These are phyloP conservation scores for Sinocyclocheilus grahami DNA, from an alignment of 2,113 vertebrate species.

Conservation along the genomic window DNA sequence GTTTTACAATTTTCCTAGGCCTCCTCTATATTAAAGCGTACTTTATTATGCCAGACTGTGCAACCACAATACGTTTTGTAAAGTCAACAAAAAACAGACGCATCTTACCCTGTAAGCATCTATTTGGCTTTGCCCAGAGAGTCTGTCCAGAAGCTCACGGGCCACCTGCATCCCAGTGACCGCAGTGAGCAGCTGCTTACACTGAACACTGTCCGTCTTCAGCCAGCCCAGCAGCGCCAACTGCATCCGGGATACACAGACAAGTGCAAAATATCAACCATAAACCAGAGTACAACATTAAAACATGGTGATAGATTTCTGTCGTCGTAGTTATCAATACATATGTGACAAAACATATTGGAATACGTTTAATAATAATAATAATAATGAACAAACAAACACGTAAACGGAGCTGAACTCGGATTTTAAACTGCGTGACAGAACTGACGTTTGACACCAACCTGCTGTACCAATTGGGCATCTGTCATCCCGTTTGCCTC, in stretches of 20 bases:
- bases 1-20: background rate
- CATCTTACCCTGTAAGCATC: conserved; percentile 73
- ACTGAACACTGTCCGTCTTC: conserved; percentile 62
- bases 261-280: background rate
- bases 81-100: background rate
- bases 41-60: background rate
- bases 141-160: conserved; percentile 67
- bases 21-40: background rate
- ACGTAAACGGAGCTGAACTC: too few species aligned
- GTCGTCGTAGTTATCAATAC: too few species aligned
- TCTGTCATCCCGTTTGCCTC: conserved; percentile 31
- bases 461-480: conserved; percentile 61
- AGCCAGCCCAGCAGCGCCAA: conserved; percentile 72
- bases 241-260: conserved; percentile 48
- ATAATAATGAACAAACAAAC: too few species aligned
- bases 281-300: background rate
- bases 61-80: background rate
- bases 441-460: conserved; percentile 26
- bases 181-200: conserved; percentile 59
- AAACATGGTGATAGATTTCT: too few species aligned
- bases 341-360: too few species aligned
- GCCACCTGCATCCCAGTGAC: conserved; percentile 69
- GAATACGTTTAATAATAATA: too few species aligned
- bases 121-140: conserved; percentile 70
- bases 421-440: background rate